Conservation (phyloP, 2,113 vertebrate genomes). For the Istiophorus platypterus region DNA sequence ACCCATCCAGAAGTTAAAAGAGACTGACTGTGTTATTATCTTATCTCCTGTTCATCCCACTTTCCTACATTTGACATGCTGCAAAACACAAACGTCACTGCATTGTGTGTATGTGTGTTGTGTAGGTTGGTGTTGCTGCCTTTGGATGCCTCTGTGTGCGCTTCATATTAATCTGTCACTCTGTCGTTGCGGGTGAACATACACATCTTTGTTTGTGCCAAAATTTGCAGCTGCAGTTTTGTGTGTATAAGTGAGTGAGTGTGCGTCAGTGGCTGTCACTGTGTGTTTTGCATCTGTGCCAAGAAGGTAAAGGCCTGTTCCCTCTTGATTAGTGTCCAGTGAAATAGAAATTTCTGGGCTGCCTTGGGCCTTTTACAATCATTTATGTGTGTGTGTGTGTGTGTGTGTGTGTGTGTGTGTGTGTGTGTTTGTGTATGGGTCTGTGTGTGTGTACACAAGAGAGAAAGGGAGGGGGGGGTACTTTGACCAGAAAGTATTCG, state of each 20-base stretch:
- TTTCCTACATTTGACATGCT: slow-evolving; percentile 51
- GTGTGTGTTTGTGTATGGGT: no score
- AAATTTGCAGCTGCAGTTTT: slow-evolving; percentile 14
- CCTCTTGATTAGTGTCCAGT: slow-evolving; percentile 60
- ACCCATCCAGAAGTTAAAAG: slow-evolving; percentile 46
- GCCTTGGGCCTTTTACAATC: slow-evolving; percentile 36
- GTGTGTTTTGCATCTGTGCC: slow-evolving; percentile 52
- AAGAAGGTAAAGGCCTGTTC: slow-evolving; percentile 59
- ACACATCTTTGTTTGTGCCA: slow-evolving; percentile 37
- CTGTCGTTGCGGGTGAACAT: slow-evolving; percentile 14
- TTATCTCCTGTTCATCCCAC: slow-evolving; percentile 55
- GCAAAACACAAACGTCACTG: slow-evolving; percentile 44
- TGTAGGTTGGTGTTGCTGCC: slow-evolving; percentile 25
- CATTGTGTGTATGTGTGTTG: slow-evolving; percentile 5
- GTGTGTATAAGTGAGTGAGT: background rate
- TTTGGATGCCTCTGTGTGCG: slow-evolving; percentile 29
- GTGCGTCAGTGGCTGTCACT: slow-evolving; percentile 38
- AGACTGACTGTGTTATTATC: slow-evolving; percentile 63
- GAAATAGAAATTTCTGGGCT: slow-evolving; percentile 51
- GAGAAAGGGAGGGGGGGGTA: background rate
- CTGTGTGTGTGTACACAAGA: no score
- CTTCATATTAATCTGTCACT: slow-evolving; percentile 60
- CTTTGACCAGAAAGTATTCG: slow-evolving; percentile 70
- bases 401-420: background rate
- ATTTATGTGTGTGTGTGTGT: background rate